Evolutionary conservation across 2,888 invertebrate genomes (phyloP), one percentile per base, ranked within the genome.

Genomic region (Toxonevra muliebris): DNA sequence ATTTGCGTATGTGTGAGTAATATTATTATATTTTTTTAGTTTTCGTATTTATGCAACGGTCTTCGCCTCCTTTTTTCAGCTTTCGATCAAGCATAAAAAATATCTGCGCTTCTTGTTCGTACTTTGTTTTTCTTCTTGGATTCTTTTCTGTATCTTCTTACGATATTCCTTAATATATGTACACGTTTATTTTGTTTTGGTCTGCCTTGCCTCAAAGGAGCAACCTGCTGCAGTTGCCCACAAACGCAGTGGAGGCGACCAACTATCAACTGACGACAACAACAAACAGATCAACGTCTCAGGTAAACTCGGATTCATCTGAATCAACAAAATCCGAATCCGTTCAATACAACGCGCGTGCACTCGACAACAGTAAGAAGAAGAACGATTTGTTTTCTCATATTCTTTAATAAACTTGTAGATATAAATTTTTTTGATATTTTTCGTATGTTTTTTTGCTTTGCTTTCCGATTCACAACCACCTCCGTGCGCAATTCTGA

Each of bases 401-500:
- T 30, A 30, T 30, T 30, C 30, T 30, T 30, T 30, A 30, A 30
- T 30, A 30, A 30, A 30, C 30, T 30, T 30, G 30, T 30, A n/a
- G n/a, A n/a, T n/a, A 30, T 30, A 30, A 30, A 30, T 7, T 30
- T 30, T 30, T 30, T 30, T 30, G 30, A 30, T 30, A 30, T 30
- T 30, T 30, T 30, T 30, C n/a, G n/a, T n/a, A n/a, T n/a, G n/a
- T 30, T 30, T 30, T 30, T 7, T 2, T 30, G 30, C 7, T 30
- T 30, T 30, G 30, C 30, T 30, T 30, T 30, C 30, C 30, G 30
- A 58, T 73, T 58, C 62, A 20, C 74, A 70, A 74, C 76, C 75
- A 77, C 71, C 72, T 74, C 74, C 74, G 73, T 73, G 69, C 74
- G 73, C 76, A 71, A 76, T 70, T 76, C 75, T 72, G 74, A 71